These are phyloP conservation scores for Heteromormyrus szaboi DNA, from an alignment of 2,797 vertebrate species.

Conservation along the genomic window DNA sequence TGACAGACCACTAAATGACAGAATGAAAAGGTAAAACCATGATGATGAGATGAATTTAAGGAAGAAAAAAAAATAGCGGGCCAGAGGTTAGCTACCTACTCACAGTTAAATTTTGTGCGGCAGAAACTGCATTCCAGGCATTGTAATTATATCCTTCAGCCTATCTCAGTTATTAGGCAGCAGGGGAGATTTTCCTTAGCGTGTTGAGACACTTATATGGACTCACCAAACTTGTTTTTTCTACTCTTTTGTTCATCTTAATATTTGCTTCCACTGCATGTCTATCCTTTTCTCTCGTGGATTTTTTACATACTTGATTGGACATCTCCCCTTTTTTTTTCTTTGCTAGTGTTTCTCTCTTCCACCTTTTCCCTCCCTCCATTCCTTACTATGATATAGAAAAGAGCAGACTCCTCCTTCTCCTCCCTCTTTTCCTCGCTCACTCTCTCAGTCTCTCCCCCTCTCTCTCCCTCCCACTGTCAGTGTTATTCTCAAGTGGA, in stretches of 20 bases:
- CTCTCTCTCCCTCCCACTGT: conserved; percentile 36
- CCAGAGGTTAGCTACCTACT: neutral
- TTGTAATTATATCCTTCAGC: neutral
- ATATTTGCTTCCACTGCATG: neutral
- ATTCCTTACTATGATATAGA: conserved; percentile 46
- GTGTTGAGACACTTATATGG: conserved; percentile 51
- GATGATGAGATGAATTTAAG: neutral
- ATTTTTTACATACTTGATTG: neutral
- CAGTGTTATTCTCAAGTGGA: conserved; percentile 65
- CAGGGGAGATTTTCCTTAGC: conserved; percentile 22
- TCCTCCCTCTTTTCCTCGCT: conserved; percentile 41
- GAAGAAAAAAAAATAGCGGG: neutral
- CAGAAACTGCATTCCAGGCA: conserved; percentile 7
- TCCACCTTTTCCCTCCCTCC: conserved; percentile 27
- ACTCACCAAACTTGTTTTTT: conserved; percentile 50
- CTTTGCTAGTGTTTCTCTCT: conserved; percentile 36
- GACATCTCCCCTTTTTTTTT: conserved; percentile 18
- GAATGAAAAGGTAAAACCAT: neutral
- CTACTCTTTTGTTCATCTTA: conserved; percentile 33
- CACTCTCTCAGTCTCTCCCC: conserved; percentile 47
- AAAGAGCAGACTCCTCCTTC: conserved; percentile 59
- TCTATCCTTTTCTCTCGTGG: neutral
- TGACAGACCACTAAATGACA: neutral
- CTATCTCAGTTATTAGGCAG: neutral
- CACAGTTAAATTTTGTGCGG: too few relatives aligned